Evolutionary conservation across 2,113 vertebrate species (phyloP), one percentile per base, ranked within the genome.

Genomic region (Hippotragus niger): DNA sequence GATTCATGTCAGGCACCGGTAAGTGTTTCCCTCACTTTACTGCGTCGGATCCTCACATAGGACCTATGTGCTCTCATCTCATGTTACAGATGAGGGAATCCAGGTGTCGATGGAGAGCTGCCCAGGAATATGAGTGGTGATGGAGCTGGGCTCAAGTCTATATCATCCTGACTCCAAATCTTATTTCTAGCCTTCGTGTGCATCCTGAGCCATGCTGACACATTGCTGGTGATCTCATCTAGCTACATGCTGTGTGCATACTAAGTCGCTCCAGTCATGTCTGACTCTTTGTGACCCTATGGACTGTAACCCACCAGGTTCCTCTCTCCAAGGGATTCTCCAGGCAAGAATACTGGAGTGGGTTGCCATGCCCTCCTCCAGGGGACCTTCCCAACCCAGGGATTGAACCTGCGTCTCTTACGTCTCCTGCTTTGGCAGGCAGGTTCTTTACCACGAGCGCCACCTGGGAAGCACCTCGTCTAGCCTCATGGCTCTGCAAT

Each of bases 1-100:
- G 25, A 55, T 16, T 31, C 7, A 1, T 60, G 17, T 64, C 40
- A 67, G 71, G 47, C 23, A 3, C 27, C 8, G 1, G 36, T 36
- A 16, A 47, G 60, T 25, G 31, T 25, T 86, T 86, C 10, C 50
- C 31, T 47, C 47, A 25, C 3, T 3, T 84, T 43, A 14, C 19
- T 1, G 1, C 3, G 19, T 31, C 13, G 53, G 29, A 27, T 86
- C 33, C 25, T 94, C 52, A 55, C 6, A 0, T 4, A 50, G 43
- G 45, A 53, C n/a, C 3, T 2, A 1, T 15, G 4, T 1, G 12
- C 2, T 40, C 25, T 33, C 13, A n/a, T 40, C 53, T 23, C 31
- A 40, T 17, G 45, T 60, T 81, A 45, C 23, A 93, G 47, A 58
- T 10, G 33, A 64, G 7, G 33, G 47, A n/a, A 47, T 88, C 9